Evolutionary conservation across 2,888 invertebrate genomes (phyloP), one percentile per base, ranked within the genome.

Genomic region (Octonoba sinensis): DNA sequence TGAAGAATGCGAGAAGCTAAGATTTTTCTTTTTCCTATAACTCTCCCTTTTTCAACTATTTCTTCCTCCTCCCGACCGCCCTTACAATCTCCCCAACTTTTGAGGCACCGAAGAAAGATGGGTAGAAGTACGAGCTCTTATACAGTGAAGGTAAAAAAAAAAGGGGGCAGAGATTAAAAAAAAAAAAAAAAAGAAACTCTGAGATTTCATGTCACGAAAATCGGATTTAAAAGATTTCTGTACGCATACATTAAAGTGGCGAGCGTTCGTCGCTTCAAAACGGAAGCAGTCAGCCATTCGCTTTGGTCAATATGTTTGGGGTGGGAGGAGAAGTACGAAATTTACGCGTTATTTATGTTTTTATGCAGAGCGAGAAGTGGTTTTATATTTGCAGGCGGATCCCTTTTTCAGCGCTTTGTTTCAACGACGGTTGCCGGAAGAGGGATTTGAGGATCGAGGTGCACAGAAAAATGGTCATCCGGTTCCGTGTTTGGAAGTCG

Each of bases 191-290:
- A 36, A 36, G 57, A 22, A 46, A 54, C n/a, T 54, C 54, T 20
- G 65, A 62, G 18, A 62, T 64, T 56, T 54, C 51, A 51, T 46
- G 70, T 54, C 76, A 20, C 76, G 54, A 62, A 70, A 70, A 70
- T 70, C 69, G 69, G 62, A 70, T 77, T 77, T 62, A 62, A 44
- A 69, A 64, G 70, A 70, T 77, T 77, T 70, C 62, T 62, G 76
- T 69, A 77, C 69, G 76, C 69, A 77, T 77, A 77, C 69, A 77
- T 77, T 77, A 77, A 70, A 70, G 69, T 18, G 24, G 62, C 36
- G 36, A 36, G n/a, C 44, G 67, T 8, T 46, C 57, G 59, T 60
- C 60, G 47, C 49, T 60, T 18, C 62, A 64, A 20, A 44, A 49
- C 75, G 59, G 75, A 60, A 77, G 46, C 49, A 46, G 22, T 44